Evolutionary conservation across 2,113 vertebrate genomes (phyloP), one percentile per base, ranked within the genome.

Genomic region (Myrmecophaga tridactyla): DNA sequence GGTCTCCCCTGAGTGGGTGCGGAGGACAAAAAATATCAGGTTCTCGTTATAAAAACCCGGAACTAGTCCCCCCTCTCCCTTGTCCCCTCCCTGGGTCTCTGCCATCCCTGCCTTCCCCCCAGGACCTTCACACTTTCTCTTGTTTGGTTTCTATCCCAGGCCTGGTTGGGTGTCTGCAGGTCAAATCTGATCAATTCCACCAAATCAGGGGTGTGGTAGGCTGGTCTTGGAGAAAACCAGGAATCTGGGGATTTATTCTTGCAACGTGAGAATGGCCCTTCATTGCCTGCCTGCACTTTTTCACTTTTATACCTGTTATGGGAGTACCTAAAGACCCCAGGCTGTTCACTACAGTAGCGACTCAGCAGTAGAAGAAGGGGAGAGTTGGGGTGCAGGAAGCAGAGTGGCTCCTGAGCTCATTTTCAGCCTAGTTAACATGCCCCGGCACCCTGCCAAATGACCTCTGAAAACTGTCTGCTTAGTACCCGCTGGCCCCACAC

Each of bases 401-500:
- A 58, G 23, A 82, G 14, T 10, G 27, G 11, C 31, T 15, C 4
- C 48, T 48, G 23, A 7, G 20, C 20, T 56, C 72, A 69, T 72
- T 41, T 77, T 23, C 17, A 56, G 41, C 43, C 48, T 31, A 34
- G 1, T 73, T 25, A 78, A 39, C 31, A 56, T 31, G n/a, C 53
- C 48, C 1, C 0, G 56, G 51, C 4, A 1, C 41, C 21, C 43
- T 69, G 58, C 31, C 27, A 31, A 84, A 20, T 48, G 60, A 8
- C 60, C 88, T 82, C 51, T 93, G 85, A 29, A 29, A 36, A 39
- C 6, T 6, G 29, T 77, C 36, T 77, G 36, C 31, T 0, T 0
- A 41, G 31, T 6, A 3, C 9, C 65, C 17, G 7, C 4, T 0
- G 41, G 20, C 29, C 31, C n/a, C 36, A 27, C 0, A 11, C 4